Conservation (phyloP, 2,888 invertebrate genomes). For the Gastracanthus pulcherrimus region DNA sequence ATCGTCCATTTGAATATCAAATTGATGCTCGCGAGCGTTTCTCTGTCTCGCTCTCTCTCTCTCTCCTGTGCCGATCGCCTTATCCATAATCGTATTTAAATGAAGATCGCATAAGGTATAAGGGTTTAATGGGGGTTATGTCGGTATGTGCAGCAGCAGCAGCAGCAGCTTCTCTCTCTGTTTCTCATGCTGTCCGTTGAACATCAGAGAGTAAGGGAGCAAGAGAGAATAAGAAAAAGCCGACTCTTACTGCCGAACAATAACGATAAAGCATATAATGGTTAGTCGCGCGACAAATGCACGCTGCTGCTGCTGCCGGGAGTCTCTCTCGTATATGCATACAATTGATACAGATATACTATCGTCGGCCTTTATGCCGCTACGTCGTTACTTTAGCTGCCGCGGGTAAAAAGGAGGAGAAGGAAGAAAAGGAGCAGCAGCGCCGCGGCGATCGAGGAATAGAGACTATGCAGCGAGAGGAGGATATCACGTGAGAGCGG, state of each 20-base stretch:
- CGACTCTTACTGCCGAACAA: constrained; percentile 68
- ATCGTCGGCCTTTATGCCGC: constrained; percentile 70
- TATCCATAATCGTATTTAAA: constrained; percentile 78
- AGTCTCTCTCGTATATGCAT: constrained; percentile 70
- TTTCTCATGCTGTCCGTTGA: constrained; percentile 22
- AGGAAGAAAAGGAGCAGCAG: constrained; percentile 60
- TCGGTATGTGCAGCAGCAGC: constrained; percentile 28
- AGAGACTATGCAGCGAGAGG: constrained; percentile 1
- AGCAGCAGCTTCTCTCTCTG: constrained; percentile 49
- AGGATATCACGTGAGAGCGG: constrained; percentile 40
- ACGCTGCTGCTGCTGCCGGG: constrained; percentile 46
- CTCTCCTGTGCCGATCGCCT: constrained; percentile 64
- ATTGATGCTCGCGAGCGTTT: constrained; percentile 70
- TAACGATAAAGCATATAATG: constrained; percentile 75
- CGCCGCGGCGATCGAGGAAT: constrained; percentile 60
- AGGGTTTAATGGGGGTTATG: constrained; percentile 70
- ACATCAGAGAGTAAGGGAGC: not conserved
- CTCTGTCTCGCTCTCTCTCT: too few relatives aligned
- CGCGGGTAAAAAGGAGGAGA: constrained; percentile 23
- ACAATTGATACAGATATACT: constrained; percentile 77
- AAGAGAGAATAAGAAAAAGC: not conserved
- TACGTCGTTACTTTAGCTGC: constrained; percentile 63
- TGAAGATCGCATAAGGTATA: constrained; percentile 75
- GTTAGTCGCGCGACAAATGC: constrained; percentile 73
- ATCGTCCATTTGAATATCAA: constrained; percentile 76